A percentile compares a stretch with the other conserved stretches of the same genome.
Conservation (phyloP, 2,888 invertebrate species). For the Halocaridina rubra region DNA sequence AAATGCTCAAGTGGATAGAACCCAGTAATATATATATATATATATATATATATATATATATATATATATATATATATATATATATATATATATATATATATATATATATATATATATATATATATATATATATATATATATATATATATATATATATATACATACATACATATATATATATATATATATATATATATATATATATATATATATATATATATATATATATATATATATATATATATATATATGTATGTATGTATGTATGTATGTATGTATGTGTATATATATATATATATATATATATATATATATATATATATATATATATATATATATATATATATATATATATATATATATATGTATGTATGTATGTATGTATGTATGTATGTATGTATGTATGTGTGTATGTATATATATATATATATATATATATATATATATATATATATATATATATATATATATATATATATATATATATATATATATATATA, state of each 20-base stretch:
- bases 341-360: neutral
- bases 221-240: neutral
- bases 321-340: slow-evolving; percentile 8
- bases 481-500: slow-evolving; percentile 8
- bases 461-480: slow-evolving; percentile 8
- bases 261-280: neutral
- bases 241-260: neutral
- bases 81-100: neutral
- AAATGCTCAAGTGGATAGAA: no score
- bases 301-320: slow-evolving; percentile 8
- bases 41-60: neutral
- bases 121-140: neutral
- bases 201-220: slow-evolving; percentile 8
- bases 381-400: neutral
- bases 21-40: neutral
- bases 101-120: slow-evolving; percentile 8
- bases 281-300: slow-evolving; percentile 1
- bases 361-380: neutral
- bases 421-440: neutral
- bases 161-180: neutral
- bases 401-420: neutral
- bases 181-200: neutral
- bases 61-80: neutral
- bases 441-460: slow-evolving; percentile 8
- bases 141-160: neutral